phyloP scores from a whole-genome alignment of 2,888 invertebrate genomes.

The Petrophora chlorosata region DNA sequence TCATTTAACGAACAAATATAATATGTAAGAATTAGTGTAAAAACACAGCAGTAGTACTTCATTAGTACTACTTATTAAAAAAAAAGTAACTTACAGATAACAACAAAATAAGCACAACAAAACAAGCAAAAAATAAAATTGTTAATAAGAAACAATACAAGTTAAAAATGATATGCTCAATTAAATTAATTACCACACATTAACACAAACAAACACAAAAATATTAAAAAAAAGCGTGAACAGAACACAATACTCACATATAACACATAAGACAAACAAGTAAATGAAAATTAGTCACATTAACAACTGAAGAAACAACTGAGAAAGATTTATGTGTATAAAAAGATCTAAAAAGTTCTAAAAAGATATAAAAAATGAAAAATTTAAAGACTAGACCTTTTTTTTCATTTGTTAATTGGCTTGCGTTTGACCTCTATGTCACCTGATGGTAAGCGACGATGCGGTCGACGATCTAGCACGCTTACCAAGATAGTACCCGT shows the following conservation, averaged over 20 bases:
- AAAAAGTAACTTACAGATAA: too few species aligned
- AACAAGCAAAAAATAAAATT: not conserved
- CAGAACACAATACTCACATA: slow-evolving; percentile 32
- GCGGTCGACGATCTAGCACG: too few species aligned
- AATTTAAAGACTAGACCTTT: not conserved
- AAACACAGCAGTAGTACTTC: too few species aligned
- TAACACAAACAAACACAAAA: slow-evolving; percentile 20
- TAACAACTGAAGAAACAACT: too few species aligned
- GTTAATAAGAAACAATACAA: not conserved
- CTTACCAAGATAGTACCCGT: too few species aligned
- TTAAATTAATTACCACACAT: slow-evolving; percentile 5
- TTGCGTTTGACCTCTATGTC: too few species aligned
- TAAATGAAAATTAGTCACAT: slow-evolving; percentile 12
- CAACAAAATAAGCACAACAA: not conserved
- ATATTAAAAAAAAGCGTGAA: slow-evolving; percentile 9
- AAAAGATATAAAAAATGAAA: not conserved
- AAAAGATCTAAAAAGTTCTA: not conserved
- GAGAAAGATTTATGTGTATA: not conserved
- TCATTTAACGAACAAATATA: too few species aligned
- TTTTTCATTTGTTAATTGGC: too few species aligned
- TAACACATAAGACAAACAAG: slow-evolving; percentile 17
- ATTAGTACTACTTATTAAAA: too few species aligned
- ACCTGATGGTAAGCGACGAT: too few species aligned
- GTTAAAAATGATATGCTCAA: not conserved
- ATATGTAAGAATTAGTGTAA: not conserved